Evolutionary conservation across 1,140 invertebrate species (phyloP).

Genomic region (Drosophila miranda): DNA sequence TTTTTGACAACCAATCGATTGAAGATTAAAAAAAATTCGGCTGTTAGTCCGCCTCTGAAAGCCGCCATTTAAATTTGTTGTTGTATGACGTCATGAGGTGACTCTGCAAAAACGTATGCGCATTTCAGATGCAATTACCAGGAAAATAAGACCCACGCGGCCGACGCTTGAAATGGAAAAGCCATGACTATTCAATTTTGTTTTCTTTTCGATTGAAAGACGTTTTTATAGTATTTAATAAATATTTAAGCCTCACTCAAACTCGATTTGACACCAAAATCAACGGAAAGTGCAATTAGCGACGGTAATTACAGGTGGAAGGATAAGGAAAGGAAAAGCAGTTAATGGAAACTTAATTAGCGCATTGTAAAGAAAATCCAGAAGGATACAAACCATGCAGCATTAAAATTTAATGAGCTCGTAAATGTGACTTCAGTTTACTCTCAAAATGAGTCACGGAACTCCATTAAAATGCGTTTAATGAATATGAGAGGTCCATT

Average conservation of each 20-base stretch:
- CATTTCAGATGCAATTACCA: too few species aligned
- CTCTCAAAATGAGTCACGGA: background rate
- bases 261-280: constrained; percentile 11
- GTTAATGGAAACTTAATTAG: constrained; percentile 22
- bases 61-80: too few species aligned
- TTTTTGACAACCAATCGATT: too few species aligned
- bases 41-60: too few species aligned
- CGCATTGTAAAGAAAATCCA: background rate
- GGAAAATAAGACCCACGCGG: too few species aligned
- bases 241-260: constrained; percentile 3
- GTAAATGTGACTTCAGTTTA: constrained; percentile 2
- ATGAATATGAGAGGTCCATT: background rate
- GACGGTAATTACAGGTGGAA: constrained; percentile 29
- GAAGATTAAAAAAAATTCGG: too few species aligned
- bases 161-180: too few species aligned
- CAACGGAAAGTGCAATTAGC: constrained; percentile 21
- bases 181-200: too few species aligned
- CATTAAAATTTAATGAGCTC: constrained; percentile 15
- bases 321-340: constrained; percentile 5
- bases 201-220: too few species aligned
- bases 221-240: too few species aligned
- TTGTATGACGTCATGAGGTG: too few species aligned
- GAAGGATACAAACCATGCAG: background rate
- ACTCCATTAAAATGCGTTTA: constrained; percentile 8
- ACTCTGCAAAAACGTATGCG: too few species aligned